Percentiles rank a stretch among this genome's conserved stretches.
Evolutionary conservation across 2,113 vertebrate genomes (phyloP).

Genomic region (Chloebia gouldiae): DNA sequence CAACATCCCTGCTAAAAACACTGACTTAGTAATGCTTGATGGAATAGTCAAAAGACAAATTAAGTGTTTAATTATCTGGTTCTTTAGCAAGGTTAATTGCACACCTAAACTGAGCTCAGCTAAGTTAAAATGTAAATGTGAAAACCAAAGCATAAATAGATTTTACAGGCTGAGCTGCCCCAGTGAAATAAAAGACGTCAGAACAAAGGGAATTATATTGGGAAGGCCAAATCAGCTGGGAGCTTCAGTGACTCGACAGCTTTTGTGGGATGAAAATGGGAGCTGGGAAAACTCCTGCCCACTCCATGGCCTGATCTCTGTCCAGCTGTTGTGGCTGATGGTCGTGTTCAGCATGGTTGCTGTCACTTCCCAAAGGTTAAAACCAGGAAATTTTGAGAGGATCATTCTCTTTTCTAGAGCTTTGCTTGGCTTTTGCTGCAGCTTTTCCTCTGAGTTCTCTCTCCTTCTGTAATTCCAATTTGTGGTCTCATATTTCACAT

Average conservation of each 20-base stretch:
- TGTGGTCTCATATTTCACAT: neutral
- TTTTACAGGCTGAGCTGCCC: neutral
- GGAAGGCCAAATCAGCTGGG: neutral
- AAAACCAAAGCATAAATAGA: neutral
- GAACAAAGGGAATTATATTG: neutral
- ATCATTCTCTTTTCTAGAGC: neutral
- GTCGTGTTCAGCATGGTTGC: rapidly evolving
- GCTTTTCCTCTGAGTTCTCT: neutral
- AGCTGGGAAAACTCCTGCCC: neutral
- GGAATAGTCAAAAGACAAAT: neutral
- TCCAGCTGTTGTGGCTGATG: neutral
- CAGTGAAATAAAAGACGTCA: neutral
- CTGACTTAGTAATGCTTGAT: neutral
- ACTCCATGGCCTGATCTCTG: neutral
- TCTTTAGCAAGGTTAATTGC: neutral
- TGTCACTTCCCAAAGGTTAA: neutral
- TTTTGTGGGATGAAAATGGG: neutral
- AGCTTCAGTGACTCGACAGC: neutral
- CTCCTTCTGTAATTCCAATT: neutral
- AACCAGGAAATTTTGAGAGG: neutral
- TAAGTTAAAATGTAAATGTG: neutral
- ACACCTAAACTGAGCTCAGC: neutral
- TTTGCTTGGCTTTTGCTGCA: neutral
- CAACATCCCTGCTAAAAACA: neutral
- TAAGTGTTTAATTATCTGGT: neutral